phyloP scores from a whole-genome alignment of 2,888 invertebrate species.

The Xestobium rufovillosum region DNA sequence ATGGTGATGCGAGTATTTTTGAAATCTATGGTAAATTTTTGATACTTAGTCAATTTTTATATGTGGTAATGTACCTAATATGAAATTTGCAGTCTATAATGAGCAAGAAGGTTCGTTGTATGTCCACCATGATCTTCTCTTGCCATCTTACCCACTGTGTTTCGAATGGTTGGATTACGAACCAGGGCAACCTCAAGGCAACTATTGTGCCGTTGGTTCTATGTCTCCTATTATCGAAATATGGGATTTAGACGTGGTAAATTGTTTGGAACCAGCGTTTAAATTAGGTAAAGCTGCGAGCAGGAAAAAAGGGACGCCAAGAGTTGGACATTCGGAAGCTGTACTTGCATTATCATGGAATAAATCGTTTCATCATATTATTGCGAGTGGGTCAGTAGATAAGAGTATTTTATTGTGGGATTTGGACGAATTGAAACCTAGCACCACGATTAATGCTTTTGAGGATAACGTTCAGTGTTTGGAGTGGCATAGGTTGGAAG shows the following conservation, averaged over 20 bases:
- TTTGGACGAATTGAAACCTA: constrained; percentile 69
- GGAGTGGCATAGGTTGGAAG: constrained; percentile 76
- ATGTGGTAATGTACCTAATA: no score
- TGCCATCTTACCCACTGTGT: constrained; percentile 85
- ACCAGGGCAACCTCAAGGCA: constrained; percentile 66
- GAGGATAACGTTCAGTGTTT: constrained; percentile 77
- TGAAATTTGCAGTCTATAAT: constrained; percentile 84
- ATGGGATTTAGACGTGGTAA: constrained; percentile 95
- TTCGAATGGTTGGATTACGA: constrained; percentile 91
- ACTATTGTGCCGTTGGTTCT: constrained; percentile 85
- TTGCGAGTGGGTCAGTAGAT: constrained; percentile 93
- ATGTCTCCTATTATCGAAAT: constrained; percentile 90
- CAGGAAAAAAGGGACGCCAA: constrained; percentile 63
- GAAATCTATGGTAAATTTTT: constrained; percentile 74
- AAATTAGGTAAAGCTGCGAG: constrained; percentile 67
- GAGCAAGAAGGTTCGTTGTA: constrained; percentile 82
- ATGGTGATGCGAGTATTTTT: constrained; percentile 76
- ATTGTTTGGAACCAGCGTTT: constrained; percentile 82
- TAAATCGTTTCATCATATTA: constrained; percentile 64
- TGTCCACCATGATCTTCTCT: constrained; percentile 86
- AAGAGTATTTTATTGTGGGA: constrained; percentile 86
- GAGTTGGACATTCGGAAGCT: constrained; percentile 78
- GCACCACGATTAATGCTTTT: constrained; percentile 66
- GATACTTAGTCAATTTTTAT: constrained; percentile 6
- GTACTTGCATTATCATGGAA: constrained; percentile 93